Percentiles rank a stretch among this genome's conserved stretches.
phyloP scores from a whole-genome alignment of 1,140 invertebrate genomes.

The Ganaspis sp. region DNA sequence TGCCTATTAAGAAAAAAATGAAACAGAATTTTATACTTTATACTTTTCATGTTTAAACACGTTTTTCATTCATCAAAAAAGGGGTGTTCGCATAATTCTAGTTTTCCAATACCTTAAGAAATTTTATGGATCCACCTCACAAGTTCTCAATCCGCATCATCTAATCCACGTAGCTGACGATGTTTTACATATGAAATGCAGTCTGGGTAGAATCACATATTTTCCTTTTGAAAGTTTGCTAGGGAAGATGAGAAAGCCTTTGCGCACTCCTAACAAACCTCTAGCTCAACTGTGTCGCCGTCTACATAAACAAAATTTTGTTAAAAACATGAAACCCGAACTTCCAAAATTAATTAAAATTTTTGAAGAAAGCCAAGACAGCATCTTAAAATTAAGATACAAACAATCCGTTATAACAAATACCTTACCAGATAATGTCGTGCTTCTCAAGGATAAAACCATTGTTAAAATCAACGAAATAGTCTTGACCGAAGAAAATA shows the following conservation, averaged over 20 bases:
- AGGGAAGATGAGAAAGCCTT: not conserved
- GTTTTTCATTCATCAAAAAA: no score
- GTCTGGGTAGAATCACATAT: constrained; percentile 18
- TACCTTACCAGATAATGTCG: not conserved
- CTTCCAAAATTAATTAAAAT: not conserved
- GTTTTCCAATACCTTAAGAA: constrained; percentile 40
- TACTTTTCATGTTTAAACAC: no score
- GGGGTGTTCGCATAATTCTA: no score
- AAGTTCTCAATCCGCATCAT: constrained; percentile 46
- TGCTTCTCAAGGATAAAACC: no score
- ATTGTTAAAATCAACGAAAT: no score
- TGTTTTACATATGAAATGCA: constrained; percentile 32
- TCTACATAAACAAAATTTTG: not conserved
- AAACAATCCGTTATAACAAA: not conserved
- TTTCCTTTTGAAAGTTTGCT: constrained; percentile 9
- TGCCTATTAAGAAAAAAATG: no score
- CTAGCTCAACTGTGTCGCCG: constrained; percentile 28
- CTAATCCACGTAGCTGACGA: constrained; percentile 47
- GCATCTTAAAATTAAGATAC: not conserved
- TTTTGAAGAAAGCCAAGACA: not conserved
- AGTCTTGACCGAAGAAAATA: no score
- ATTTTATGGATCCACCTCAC: constrained; percentile 39
- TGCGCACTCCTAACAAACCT: constrained; percentile 25
- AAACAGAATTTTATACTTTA: no score
- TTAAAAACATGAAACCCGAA: not conserved